A percentile compares a stretch with the other conserved stretches of the same genome.
Conservation (phyloP, 2,888 invertebrate genomes). For the Autographa gamma region DNA sequence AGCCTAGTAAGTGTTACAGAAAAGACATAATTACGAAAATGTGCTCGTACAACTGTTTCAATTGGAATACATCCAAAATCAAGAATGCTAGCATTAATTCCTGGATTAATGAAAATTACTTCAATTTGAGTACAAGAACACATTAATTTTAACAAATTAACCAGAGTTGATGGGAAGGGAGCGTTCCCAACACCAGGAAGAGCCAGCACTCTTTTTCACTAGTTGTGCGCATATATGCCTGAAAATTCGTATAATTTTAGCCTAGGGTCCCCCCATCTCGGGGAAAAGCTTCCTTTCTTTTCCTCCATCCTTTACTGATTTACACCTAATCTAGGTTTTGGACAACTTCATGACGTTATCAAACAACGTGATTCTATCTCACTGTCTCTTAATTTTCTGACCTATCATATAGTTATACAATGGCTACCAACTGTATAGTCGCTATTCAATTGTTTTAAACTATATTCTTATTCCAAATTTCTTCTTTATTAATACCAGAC, state of each 20-base stretch:
- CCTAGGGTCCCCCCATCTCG: background rate
- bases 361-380: too few relatives aligned
- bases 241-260: background rate
- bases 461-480: background rate
- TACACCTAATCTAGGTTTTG: background rate
- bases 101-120: constrained; percentile 82
- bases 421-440: background rate
- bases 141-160: constrained; percentile 61
- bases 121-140: constrained; percentile 61
- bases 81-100: constrained; percentile 80
- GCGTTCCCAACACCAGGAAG: constrained; percentile 9
- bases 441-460: background rate
- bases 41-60: constrained; percentile 77
- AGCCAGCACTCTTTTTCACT: background rate
- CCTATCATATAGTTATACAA: too few relatives aligned
- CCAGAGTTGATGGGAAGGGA: constrained; percentile 29
- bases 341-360: too few relatives aligned
- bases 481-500: background rate
- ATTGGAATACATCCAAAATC: constrained; percentile 85
- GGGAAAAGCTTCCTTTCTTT: background rate
- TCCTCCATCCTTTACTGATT: background rate
- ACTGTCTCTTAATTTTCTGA: too few relatives aligned
- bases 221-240: background rate
- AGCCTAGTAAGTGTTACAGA: constrained; percentile 76
- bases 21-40: constrained; percentile 84